A percentile compares a stretch with the other conserved stretches of the same genome.
Evolutionary conservation across 2,797 vertebrate species (phyloP).

Genomic region (Peromyscus attwateri): DNA sequence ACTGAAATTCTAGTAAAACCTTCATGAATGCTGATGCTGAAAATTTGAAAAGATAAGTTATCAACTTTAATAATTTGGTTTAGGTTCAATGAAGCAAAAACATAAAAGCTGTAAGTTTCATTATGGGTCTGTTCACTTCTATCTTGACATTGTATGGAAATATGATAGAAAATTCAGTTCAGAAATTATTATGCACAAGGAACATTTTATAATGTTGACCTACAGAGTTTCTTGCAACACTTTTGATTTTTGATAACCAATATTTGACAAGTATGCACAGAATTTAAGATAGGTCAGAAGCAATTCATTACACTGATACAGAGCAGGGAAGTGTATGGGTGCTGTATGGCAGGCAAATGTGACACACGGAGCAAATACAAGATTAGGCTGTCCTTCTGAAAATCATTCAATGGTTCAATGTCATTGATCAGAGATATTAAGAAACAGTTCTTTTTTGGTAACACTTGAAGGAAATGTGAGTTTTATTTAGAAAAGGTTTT

Average conservation of each 20-base stretch:
- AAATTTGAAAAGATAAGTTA: slow-evolving; percentile 75
- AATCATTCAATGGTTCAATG: background rate
- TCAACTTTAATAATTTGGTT: slow-evolving; percentile 80
- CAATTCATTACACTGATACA: slow-evolving; percentile 48
- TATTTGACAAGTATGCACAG: slow-evolving; percentile 49
- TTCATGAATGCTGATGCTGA: slow-evolving; percentile 78
- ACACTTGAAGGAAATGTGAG: slow-evolving; percentile 6
- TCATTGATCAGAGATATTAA: slow-evolving; percentile 10
- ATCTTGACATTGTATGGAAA: slow-evolving; percentile 71
- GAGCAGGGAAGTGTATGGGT: background rate
- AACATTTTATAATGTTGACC: slow-evolving; percentile 69
- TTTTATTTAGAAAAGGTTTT: background rate
- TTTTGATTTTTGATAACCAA: slow-evolving; percentile 62
- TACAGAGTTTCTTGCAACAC: slow-evolving; percentile 61
- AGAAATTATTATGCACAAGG: slow-evolving; percentile 36
- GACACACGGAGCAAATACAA: background rate
- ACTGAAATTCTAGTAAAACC: slow-evolving; percentile 61
- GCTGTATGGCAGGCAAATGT: background rate
- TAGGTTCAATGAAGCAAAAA: slow-evolving; percentile 79
- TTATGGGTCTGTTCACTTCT: slow-evolving; percentile 65
- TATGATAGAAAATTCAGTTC: slow-evolving; percentile 66
- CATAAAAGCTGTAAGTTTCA: slow-evolving; percentile 56
- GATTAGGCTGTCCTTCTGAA: background rate
- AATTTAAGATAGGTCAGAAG: slow-evolving; percentile 72
- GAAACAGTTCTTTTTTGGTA: slow-evolving; percentile 20